Evolutionary conservation across 2,113 vertebrate genomes (phyloP), one percentile per base, ranked within the genome.

Genomic region (Orcinus orca): DNA sequence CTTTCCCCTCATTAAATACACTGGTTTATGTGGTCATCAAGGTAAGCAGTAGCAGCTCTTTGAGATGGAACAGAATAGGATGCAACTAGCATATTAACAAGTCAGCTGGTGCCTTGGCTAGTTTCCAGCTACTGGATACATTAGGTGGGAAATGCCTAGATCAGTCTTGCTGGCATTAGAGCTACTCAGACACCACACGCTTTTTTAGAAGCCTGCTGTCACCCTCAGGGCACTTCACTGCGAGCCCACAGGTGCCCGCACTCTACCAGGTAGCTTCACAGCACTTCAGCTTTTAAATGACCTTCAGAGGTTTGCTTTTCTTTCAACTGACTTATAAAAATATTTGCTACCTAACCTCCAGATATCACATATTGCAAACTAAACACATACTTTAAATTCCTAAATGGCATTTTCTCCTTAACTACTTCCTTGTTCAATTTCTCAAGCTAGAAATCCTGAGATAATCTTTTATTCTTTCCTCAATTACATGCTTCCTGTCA

Each of bases 371-470:
- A 67, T 25, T 44, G n/a, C 68, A 87, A 95, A 87, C 21, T 82
- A 58, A 93, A 84, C 17, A 41, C 7, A 33, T 6, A 67, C 68
- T 89, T 79, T 88, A 50, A 55, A 84, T 0, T 86, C 50, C 41
- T 77, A 81, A 79, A n/a, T 26, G 62, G 20, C 88, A 88, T 91
- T 74, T 79, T 80, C 77, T 85, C 21, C 26, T 53, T 60, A 90
- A 91, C 50, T 89, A 55, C 62, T 76, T 97, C 62, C 36, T 89
- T 50, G 60, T 14, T 88, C 4, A 50, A 68, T 80, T 93, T 90
- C 33, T 96, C 71, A 93, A 85, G 81, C n/a, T 89, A 90, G 85
- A 94, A 77, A 88, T 88, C 21, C 29, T 95, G 38, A 80, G 10
- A 23, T 81, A 44, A 95, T 47, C 84, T 93, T 87, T 83, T 41